Evolutionary conservation across 2,888 invertebrate species (phyloP).

Genomic region (Druceiella hillmani): DNA sequence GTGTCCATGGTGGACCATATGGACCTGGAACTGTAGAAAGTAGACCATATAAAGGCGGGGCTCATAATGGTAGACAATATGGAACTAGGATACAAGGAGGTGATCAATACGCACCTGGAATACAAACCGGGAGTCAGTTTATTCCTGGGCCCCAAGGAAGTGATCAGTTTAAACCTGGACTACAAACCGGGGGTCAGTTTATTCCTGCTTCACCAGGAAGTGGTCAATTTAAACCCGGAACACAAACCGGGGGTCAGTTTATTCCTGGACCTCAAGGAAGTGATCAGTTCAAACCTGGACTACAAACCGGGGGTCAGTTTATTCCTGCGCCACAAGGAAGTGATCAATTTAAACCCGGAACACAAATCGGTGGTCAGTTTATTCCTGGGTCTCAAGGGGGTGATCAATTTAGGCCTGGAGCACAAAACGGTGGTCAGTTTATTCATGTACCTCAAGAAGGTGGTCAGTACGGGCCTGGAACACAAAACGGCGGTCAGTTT

Average conservation of each 20-base stretch:
- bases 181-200: no score
- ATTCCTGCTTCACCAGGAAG: no score
- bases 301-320: no score
- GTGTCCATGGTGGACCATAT: slow-evolving; percentile 5
- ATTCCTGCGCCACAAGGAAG: slow-evolving; percentile 4
- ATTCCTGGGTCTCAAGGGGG: slow-evolving; percentile 6
- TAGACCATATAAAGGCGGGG: no score
- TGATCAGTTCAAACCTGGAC: slow-evolving; percentile 17
- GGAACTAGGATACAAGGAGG: no score
- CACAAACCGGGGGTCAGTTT: slow-evolving; percentile 8
- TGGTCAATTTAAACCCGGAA: no score
- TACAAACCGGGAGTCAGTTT: no score
- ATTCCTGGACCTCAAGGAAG: slow-evolving; percentile 12
- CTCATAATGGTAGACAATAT: no score
- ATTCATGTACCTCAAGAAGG: not conserved
- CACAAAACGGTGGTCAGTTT: slow-evolving; percentile 10
- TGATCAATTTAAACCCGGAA: slow-evolving; percentile 3
- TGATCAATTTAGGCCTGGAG: slow-evolving; percentile 8
- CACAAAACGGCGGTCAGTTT: slow-evolving; percentile 8
- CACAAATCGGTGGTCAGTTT: slow-evolving; percentile 5
- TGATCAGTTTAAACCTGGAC: no score
- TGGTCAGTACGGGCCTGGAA: slow-evolving; percentile 9
- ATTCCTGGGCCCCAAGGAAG: no score
- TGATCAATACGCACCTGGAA: no score
- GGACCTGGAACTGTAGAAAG: slow-evolving; percentile 3